Base-by-base conservation (phyloP, 2,888 invertebrate genomes). In the Calliopum simillimum region DNA sequence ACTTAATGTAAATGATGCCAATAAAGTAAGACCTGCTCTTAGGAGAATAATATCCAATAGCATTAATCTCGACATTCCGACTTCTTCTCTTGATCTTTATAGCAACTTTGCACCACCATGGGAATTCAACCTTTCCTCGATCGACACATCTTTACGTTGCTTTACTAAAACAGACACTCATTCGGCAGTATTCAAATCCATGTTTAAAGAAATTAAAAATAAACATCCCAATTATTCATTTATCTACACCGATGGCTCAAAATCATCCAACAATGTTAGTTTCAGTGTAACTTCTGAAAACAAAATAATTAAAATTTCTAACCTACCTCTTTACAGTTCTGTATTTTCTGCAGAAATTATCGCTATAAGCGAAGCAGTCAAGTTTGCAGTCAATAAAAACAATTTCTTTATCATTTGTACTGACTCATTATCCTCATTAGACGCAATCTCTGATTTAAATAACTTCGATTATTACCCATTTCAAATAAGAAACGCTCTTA, bases 241-340 rank as follows among this genome's bases (percentile, higher is more conserved):
- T 44, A 66, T 66, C 21, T 66, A 23, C 13, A 55, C 56, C 0
- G 65, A 55, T 56, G 65, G 65, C 16, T 66, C 66, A 16, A 66
- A 66, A 44, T n/a, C 23, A 4, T 25, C 47, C 23, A 14, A 14
- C 16, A n/a, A 23, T 11, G 23, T 43, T 8, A 66, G 56, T n/a
- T 66, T n/a, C 16, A 66, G 66, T n/a, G 23, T 66, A 11, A 66
- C 66, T 3, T 44, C 2, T n/a, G 4, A 5, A 13, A 43, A 44
- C 14, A 12, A 12, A 56, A 11, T 58, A 6, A 25, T 58, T 14
- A 46, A 67, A 56, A 56, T 19, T n/a, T 46, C 58, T 3, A 13
- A 13, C 23, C 33, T 67, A 14, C 47, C 67, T 2, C 3, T n/a
- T 1, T 67, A 67, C 47, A 58, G 23, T 13, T 23, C 67, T 14